Conservation (phyloP, 2,113 vertebrate species). For the Rana temporaria region DNA sequence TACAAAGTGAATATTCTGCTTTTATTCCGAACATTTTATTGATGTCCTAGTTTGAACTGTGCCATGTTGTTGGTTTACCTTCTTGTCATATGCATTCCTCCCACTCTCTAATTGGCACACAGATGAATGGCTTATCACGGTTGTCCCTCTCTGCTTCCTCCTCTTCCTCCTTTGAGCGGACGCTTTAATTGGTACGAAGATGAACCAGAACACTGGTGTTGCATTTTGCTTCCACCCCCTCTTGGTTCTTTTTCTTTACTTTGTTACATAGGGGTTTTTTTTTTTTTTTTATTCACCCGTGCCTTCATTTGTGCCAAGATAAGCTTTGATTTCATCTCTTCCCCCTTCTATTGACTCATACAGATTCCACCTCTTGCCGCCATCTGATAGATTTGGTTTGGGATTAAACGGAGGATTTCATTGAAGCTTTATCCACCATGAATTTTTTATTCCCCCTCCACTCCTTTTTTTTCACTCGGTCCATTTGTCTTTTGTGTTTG, state of each 20-base stretch:
- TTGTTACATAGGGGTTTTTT: slow-evolving; percentile 45
- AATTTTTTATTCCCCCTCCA: not conserved
- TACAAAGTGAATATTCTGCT: not conserved
- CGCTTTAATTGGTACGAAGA: slow-evolving; percentile 54
- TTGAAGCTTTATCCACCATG: slow-evolving; percentile 26
- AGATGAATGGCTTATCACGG: slow-evolving; percentile 52
- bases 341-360: slow-evolving; percentile 41
- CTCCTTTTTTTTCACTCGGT: not conserved
- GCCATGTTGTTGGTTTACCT: slow-evolving; percentile 38
- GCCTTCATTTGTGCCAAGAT: slow-evolving; percentile 47
- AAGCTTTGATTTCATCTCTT: slow-evolving; percentile 52
- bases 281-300: slow-evolving; percentile 11
- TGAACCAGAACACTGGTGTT: slow-evolving; percentile 44
- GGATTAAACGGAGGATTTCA: slow-evolving; percentile 45
- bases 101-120: slow-evolving; percentile 56
- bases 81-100: slow-evolving; percentile 30
- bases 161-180: slow-evolving; percentile 18
- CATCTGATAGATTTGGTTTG: slow-evolving; percentile 40
- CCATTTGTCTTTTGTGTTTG: not conserved
- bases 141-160: slow-evolving; percentile 36
- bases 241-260: slow-evolving; percentile 43
- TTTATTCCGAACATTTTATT: not conserved
- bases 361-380: slow-evolving; percentile 28
- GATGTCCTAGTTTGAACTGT: not conserved
- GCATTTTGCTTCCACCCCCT: not conserved